Percentiles rank a stretch among this genome's conserved stretches.
Conservation (phyloP, 2,113 vertebrate species). For the Seriola rivoliana region DNA sequence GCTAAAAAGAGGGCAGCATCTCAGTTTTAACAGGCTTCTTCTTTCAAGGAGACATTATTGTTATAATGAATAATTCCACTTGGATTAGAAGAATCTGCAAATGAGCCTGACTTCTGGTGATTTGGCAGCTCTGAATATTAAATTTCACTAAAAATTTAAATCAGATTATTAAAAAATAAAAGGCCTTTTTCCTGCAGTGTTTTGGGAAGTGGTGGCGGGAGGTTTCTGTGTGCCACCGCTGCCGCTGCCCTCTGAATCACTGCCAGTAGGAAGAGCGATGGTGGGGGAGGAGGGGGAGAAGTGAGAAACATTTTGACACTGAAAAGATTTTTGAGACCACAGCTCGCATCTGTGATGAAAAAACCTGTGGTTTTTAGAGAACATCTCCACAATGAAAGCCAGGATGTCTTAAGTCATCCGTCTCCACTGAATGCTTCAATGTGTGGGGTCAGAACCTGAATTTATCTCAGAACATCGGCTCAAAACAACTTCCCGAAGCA, state of each 20-base stretch:
- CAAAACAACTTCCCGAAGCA: not conserved
- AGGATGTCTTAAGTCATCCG: not conserved
- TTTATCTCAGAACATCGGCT: not conserved
- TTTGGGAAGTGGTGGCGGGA: constrained; percentile 19
- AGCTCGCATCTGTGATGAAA: not conserved
- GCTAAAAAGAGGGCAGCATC: not conserved
- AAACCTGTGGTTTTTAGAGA: not conserved
- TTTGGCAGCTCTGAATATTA: constrained; percentile 8
- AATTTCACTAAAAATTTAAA: constrained; percentile 1
- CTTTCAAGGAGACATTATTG: not conserved
- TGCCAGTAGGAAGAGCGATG: constrained; percentile 49
- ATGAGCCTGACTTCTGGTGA: constrained; percentile 4
- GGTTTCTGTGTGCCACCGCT: constrained; percentile 9
- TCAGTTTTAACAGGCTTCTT: not conserved
- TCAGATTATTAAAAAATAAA: not conserved
- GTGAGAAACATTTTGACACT: constrained; percentile 36
- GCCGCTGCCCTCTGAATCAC: constrained; percentile 61
- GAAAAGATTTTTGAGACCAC: constrained; percentile 1
- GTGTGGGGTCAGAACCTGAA: not conserved
- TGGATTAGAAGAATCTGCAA: not conserved
- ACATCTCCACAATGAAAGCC: not conserved
- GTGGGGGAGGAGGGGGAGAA: constrained; percentile 46
- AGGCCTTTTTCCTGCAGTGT: not conserved
- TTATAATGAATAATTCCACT: constrained; percentile 15
- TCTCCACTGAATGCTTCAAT: not conserved